Evolutionary conservation across 2,797 vertebrate genomes (phyloP), one percentile per base, ranked within the genome.

Genomic region (Phrynocephalus vlangalii): DNA sequence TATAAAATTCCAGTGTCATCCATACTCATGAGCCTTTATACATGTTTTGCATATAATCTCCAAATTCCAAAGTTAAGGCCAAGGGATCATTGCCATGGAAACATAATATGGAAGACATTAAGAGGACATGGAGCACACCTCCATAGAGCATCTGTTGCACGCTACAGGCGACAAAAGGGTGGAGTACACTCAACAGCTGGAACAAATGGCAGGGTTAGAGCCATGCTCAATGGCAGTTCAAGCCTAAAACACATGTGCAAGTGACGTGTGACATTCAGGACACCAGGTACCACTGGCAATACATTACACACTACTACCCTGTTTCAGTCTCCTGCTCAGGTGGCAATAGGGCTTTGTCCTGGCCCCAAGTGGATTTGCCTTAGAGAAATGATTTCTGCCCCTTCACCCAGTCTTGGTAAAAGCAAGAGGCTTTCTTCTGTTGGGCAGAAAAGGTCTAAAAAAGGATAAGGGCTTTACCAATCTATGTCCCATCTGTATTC

Each of bases 1-100:
- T 96, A 96, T 98, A 98, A 97, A 98, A 98, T 98, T 98, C 98
- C 98, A 99, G 98, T 98, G 98, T 98, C 97, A 98, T 98, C 98
- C 98, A 96, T 97, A 95, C 92, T 97, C 97, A 95, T 91, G 95
- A 96, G 94, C 97, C 96, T 97, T 98, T 98, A 97, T 96, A 97
- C 94, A 96, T 82, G 94, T 96, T 88, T 96, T 97, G 97, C 96
- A 97, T 96, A 98, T 98, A 98, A 97, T 97, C 97, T 98, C 98
- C 98, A 96, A 93, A 97, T 97, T 97, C 97, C 97, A 96, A 97
- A 97, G 96, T 97, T 99, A 99, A 99, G 98, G 98, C 98, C 98
- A 97, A 97, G 97, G 98, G 97, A 97, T 96, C 96, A 97, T 97
- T 98, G 98, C 98, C 97, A 98, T 97, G 96, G 93, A 96, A 97